Conservation (phyloP, 2,797 vertebrate genomes). For the Bradypus variegatus region DNA sequence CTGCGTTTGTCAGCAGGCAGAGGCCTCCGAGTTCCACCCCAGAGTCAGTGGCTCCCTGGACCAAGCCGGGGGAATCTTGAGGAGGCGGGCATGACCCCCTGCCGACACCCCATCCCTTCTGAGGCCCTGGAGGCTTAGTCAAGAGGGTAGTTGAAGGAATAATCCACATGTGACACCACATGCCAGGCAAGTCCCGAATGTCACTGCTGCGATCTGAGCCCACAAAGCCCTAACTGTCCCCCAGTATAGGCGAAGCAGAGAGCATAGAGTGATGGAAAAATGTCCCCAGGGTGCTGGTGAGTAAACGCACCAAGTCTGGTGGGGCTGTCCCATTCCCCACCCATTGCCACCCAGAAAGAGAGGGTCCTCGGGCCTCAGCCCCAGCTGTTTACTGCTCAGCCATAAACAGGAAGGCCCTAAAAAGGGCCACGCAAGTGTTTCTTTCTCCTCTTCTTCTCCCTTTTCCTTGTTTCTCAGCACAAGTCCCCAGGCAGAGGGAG, state of each 20-base stretch:
- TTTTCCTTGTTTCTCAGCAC: neutral
- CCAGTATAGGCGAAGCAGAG: neutral
- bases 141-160: neutral
- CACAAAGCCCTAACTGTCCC: neutral
- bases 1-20: neutral
- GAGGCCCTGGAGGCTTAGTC: neutral
- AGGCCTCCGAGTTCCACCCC: neutral
- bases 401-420: conserved; percentile 68
- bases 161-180: neutral
- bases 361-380: neutral
- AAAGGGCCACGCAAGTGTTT: conserved; percentile 44
- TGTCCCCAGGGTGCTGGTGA: neutral
- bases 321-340: neutral
- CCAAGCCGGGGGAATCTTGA: neutral
- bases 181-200: no score
- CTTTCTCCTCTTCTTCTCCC: conserved; percentile 10
- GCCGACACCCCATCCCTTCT: fast-evolving
- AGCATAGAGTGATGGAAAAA: neutral
- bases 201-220: neutral
- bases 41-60: neutral
- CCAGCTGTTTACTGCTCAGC: conserved; percentile 59
- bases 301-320: neutral
- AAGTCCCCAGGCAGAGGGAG: neutral
- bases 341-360: conserved; percentile 33
- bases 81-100: neutral